Base-by-base conservation (phyloP, 2,888 invertebrate species). In the Cistogaster globosa region DNA sequence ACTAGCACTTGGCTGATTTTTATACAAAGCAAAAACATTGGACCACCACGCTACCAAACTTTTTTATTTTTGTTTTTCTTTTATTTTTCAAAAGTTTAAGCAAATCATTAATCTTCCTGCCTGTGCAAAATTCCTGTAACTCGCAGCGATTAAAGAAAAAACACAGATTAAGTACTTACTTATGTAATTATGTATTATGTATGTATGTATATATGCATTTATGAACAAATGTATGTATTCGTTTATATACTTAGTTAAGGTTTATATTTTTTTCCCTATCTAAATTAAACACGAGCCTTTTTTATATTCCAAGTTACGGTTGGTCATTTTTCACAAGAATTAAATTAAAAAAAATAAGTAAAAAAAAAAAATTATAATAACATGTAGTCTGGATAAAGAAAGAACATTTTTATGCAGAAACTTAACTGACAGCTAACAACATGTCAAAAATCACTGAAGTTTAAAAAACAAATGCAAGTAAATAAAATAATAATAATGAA, bases 361-460 rank as follows among this genome's bases (percentile, higher is more conserved):
- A 2, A 32, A 32, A 32, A 32, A 5, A 32, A 32, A 32, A 32
- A 8, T 32, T 5, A 32, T 32, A 48, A 77, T 20, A 72, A 83
- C 72, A 78, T 72, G 74, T 60, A 76, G 68, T 80, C 69, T 82
- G 76, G 26, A 22, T 57, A 76, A 83, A 32, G 71, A 55, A 45
- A 72, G 26, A 68, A 78, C 58, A 76, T 80, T 80, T 82, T 78
- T 69, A 69, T 85, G 74, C 78, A 82, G 82, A 82, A 78, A 78
- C 75, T 69, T 85, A 85, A 85, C 85, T 85, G 85, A 85, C 85
- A 85, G 85, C 78, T 85, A 85, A 85, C 85, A 85, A 85, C 78
- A 82, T 85, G 85, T 85, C 85, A 85, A 85, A 85, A 85, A 82
- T 82, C 85, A 85, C 82, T 85, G 85, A 79, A 85, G 85, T 85